phyloP scores from a whole-genome alignment of 2,888 invertebrate species.

The Arctia plantaginis region DNA sequence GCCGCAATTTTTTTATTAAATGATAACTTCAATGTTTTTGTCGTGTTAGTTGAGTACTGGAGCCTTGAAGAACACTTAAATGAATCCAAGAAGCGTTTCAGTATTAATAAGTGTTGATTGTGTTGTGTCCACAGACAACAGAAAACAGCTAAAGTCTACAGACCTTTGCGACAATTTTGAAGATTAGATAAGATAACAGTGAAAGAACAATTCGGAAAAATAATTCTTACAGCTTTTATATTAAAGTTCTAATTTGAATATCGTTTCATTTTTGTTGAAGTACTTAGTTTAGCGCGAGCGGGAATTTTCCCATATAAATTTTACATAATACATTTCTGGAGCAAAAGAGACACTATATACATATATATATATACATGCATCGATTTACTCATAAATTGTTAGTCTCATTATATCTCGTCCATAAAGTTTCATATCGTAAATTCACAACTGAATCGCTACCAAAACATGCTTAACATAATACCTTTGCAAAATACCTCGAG shows the following conservation, averaged over 20 bases:
- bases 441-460: conserved; percentile 23
- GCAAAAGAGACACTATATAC: not conserved
- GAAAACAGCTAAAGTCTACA: not conserved
- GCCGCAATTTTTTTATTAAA: not conserved
- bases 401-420: conserved; percentile 31
- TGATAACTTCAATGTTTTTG: too few species aligned
- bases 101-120: not conserved
- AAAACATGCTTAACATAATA: conserved; percentile 20
- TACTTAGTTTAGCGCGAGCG: not conserved
- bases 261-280: not conserved
- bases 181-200: not conserved
- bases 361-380: conserved; percentile 13
- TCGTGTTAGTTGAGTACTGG: not conserved
- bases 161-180: not conserved
- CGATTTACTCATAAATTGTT: conserved; percentile 37
- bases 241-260: not conserved
- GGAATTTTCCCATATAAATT: not conserved
- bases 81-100: not conserved
- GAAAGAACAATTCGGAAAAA: not conserved
- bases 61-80: not conserved
- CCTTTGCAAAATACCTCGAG: conserved; percentile 1
- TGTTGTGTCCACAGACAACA: not conserved
- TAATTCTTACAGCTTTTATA: not conserved
- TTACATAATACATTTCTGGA: not conserved
- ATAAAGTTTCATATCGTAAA: conserved; percentile 22